Conservation (phyloP, 1,140 invertebrate genomes). For the Meloidogyne hapla region DNA sequence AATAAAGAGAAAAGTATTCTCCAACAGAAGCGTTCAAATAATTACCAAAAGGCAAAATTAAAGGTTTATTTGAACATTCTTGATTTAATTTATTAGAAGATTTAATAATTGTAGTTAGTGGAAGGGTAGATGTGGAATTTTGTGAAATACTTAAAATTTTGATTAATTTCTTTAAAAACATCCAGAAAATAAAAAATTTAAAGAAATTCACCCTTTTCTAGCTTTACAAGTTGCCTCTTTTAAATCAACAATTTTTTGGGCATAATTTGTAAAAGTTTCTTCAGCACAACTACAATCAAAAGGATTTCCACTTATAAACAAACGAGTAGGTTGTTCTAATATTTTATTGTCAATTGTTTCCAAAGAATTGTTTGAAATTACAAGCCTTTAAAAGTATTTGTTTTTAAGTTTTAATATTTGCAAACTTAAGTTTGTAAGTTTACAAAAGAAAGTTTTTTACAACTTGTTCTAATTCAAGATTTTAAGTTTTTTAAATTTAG, state of each 20-base stretch:
- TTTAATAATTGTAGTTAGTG: constrained; percentile 2
- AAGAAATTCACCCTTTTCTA: neutral
- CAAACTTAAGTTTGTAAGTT: neutral
- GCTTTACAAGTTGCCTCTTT: constrained; percentile 28
- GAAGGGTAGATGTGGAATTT: constrained; percentile 9
- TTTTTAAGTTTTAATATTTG: neutral
- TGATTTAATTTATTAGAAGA: neutral
- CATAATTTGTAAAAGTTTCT: constrained; percentile 25
- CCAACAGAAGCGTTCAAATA: constrained; percentile 42
- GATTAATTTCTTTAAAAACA: too few species aligned
- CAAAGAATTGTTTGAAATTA: constrained; percentile 41
- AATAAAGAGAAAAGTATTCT: constrained; percentile 47
- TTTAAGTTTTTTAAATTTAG: too few species aligned
- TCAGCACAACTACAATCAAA: constrained; percentile 45
- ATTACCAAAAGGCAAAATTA: constrained; percentile 39
- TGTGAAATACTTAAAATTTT: neutral
- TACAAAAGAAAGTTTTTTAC: too few species aligned
- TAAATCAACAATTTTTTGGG: constrained; percentile 29
- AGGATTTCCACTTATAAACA: constrained; percentile 39
- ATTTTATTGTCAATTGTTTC: constrained; percentile 20
- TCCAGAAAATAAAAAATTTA: too few species aligned
- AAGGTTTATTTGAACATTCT: constrained; percentile 35
- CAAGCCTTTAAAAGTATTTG: constrained; percentile 28
- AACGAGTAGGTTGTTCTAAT: constrained; percentile 21
- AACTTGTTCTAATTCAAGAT: too few species aligned